Evolutionary conservation across 2,888 invertebrate genomes (phyloP), one percentile per base, ranked within the genome.

Genomic region (Pseudococcus jackbeardsleyi): DNA sequence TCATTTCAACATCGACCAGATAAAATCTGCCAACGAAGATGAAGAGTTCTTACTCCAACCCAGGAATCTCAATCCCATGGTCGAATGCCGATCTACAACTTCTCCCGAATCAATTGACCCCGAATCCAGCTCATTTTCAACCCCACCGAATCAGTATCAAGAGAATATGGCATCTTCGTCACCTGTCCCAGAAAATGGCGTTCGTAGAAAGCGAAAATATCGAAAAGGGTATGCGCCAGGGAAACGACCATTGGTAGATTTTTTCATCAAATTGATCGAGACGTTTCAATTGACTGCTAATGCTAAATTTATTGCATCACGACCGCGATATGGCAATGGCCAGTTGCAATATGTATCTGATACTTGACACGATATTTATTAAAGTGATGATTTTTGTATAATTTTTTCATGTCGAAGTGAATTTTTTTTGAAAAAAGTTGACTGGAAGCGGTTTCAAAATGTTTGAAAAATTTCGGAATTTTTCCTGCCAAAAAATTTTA

Each of bases 191-290:
- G 33, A 77, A 84, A 17, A 15, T 15, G 3, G 19, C 46, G 9
- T 9, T 4, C 68, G 64, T 17, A 54, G 26, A 54, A 48, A 85
- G 15, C 39, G 19, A 19, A 59, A 59, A 8, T 19, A 85, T 54
- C 33, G 85, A n/a, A 42, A 64, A 39, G 84, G 84, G 39, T 85
- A 85, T 33, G 72, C 39, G 0, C 88, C 88, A 9, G 88, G 88
- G 5, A 77, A 19, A 26, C 54, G 88, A 39, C 88, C 88, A 17
- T 39, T 88, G 22, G 48, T 88, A 15, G 88, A 88, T 33, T 85
- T 88, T 15, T 9, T 88, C 6, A 88, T 88, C 19, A 64, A 64
- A 19, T 11, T 88, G 12, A 26, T 88, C 17, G 88, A 88, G 64
- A 59, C 22, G 68, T 84, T 88, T 48, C 88, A 88, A 26, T 26